A percentile compares a stretch with the other conserved stretches of the same genome.
Evolutionary conservation across 1,140 invertebrate genomes (phyloP).

Genomic region (Trypoxylus dichotomus): DNA sequence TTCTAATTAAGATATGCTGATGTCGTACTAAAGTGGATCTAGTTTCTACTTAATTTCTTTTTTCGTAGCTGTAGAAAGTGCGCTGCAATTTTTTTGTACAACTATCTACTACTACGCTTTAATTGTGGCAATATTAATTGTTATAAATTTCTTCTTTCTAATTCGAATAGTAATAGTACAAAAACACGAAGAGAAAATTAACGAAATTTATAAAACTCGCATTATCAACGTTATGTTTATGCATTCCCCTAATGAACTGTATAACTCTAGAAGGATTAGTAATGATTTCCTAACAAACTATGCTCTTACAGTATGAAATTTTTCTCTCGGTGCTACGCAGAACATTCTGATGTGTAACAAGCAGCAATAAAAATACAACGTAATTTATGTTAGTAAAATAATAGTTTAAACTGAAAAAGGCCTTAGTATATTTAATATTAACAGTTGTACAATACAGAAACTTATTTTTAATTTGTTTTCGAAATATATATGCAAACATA

Average conservation of each 20-base stretch:
- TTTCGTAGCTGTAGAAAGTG: not conserved
- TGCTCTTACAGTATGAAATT: no score
- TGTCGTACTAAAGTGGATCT: slow-evolving; percentile 10
- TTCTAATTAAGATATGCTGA: slow-evolving; percentile 34
- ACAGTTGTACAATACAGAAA: no score
- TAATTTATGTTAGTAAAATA: no score
- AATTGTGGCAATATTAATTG: not conserved
- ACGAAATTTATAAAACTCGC: not conserved
- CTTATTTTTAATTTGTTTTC: no score
- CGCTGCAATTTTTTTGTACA: not conserved
- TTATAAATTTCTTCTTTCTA: not conserved
- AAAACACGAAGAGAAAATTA: not conserved
- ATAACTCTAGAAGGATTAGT: no score
- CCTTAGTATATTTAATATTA: no score
- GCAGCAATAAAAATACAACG: no score
- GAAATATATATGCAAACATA: no score
- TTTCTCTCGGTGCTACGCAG: no score
- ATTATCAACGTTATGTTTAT: not conserved
- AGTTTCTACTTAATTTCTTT: slow-evolving; percentile 12
- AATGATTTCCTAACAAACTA: no score
- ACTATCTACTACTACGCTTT: not conserved
- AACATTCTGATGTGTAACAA: no score
- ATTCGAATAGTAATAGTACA: not conserved
- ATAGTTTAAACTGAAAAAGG: no score
- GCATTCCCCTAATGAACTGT: not conserved